A percentile compares a stretch with the other conserved stretches of the same genome.
phyloP scores from a whole-genome alignment of 2,888 invertebrate species.

The Sicus ferrugineus region DNA sequence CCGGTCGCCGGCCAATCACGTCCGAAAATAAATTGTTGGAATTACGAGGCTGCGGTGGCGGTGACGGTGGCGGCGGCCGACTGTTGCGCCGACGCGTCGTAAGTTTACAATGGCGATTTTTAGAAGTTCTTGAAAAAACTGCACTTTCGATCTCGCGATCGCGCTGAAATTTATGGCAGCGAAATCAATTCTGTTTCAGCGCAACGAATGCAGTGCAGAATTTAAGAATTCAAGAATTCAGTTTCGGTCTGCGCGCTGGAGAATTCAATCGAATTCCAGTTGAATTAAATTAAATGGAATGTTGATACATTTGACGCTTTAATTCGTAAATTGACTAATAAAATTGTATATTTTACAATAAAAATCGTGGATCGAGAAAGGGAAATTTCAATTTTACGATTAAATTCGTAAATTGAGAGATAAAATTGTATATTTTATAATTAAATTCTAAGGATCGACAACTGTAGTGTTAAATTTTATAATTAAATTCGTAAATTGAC shows the following conservation, averaged over 20 bases:
- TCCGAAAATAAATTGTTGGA: slow-evolving; percentile 46
- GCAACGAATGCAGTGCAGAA: neutral
- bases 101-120: neutral
- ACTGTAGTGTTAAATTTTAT: too few species aligned
- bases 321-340: too few species aligned
- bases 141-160: slow-evolving; percentile 26
- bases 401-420: too few species aligned
- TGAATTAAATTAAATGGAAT: slow-evolving; percentile 27
- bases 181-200: slow-evolving; percentile 23
- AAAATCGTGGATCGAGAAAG: neutral
- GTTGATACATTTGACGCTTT: too few species aligned
- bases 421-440: too few species aligned
- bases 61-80: slow-evolving; percentile 13
- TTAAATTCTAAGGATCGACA: too few species aligned
- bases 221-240: neutral
- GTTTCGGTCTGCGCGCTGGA: too few species aligned
- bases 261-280: too few species aligned
- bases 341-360: too few species aligned
- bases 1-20: slow-evolving; percentile 38
- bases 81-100: neutral
- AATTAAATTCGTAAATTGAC: too few species aligned
- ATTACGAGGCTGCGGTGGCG: slow-evolving; percentile 35
- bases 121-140: slow-evolving; percentile 19
- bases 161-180: slow-evolving; percentile 16
- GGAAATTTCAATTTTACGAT: neutral